These are phyloP conservation scores for Eumacrocentrus americanus DNA, from an alignment of 2,888 invertebrate genomes.

Conservation along the genomic window DNA sequence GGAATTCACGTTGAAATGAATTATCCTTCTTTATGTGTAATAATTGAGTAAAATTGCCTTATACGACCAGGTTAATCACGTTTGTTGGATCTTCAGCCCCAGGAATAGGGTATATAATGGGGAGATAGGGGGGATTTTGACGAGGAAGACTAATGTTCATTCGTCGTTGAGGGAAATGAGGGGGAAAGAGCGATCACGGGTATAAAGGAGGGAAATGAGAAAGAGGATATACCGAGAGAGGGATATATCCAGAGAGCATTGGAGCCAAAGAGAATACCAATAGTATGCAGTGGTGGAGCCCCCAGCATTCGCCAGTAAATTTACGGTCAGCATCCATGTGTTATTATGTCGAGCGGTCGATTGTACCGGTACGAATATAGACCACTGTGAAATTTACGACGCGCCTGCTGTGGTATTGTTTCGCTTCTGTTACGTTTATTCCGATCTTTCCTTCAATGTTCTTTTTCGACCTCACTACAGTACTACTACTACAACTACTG, in stretches of 20 bases:
- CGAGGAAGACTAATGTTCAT: background rate
- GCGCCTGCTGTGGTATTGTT: conserved; percentile 24
- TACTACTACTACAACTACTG: background rate
- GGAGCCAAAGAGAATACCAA: conserved; percentile 43
- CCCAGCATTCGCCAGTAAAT: conserved; percentile 43
- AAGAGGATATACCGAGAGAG: no score
- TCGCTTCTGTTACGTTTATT: conserved; percentile 26
- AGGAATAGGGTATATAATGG: no score
- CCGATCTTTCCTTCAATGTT: conserved; percentile 21
- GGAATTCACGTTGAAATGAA: no score
- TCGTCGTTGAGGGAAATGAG: conserved; percentile 3
- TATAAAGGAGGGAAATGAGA: background rate
- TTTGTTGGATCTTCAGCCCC: background rate
- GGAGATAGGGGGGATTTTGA: no score
- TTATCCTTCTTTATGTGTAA: background rate
- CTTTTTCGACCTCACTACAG: background rate
- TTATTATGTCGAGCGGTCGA: conserved; percentile 50
- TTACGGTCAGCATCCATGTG: conserved; percentile 47
- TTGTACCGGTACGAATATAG: conserved; percentile 43
- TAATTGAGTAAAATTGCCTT: background rate
- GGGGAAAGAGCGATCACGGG: background rate
- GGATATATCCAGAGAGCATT: conserved; percentile 1
- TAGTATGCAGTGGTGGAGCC: conserved; percentile 37
- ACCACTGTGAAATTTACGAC: conserved; percentile 43
- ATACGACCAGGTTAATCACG: background rate